A percentile compares a stretch with the other conserved stretches of the same genome.
These are phyloP conservation scores for Pachyuromys duprasi DNA, from an alignment of 2,797 vertebrate species.

Conservation along the genomic window DNA sequence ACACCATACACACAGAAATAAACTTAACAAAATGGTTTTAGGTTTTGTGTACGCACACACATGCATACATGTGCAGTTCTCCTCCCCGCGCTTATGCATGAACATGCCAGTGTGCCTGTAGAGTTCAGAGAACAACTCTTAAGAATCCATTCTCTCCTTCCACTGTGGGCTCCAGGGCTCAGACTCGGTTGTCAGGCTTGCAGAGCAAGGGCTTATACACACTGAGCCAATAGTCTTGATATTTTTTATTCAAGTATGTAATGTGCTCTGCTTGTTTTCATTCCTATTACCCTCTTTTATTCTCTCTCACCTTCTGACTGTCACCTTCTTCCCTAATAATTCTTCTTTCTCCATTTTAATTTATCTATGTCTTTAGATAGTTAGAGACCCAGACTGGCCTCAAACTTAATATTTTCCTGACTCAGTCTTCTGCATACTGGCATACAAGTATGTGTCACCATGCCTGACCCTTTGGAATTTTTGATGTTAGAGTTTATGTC, in stretches of 20 bases:
- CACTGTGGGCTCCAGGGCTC: background rate
- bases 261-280: background rate
- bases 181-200: background rate
- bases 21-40: background rate
- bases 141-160: background rate
- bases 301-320: background rate
- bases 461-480: background rate
- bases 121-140: background rate
- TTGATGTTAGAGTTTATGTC: background rate
- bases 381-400: background rate
- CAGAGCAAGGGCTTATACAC: background rate
- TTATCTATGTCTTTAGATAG: too few species aligned
- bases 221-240: background rate
- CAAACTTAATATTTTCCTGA: background rate
- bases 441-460: background rate
- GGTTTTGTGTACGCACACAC: too few species aligned
- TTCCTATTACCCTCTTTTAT: background rate
- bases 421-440: background rate
- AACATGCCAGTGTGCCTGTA: background rate
- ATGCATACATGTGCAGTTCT: background rate
- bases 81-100: too few species aligned
- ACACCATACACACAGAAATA: too few species aligned
- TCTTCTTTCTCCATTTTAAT: background rate
- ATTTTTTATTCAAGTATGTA: background rate
- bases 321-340: too few species aligned